Evolutionary conservation across 2,888 invertebrate species (phyloP), one percentile per base, ranked within the genome.

Genomic region (Fissipunctia ypsillon): DNA sequence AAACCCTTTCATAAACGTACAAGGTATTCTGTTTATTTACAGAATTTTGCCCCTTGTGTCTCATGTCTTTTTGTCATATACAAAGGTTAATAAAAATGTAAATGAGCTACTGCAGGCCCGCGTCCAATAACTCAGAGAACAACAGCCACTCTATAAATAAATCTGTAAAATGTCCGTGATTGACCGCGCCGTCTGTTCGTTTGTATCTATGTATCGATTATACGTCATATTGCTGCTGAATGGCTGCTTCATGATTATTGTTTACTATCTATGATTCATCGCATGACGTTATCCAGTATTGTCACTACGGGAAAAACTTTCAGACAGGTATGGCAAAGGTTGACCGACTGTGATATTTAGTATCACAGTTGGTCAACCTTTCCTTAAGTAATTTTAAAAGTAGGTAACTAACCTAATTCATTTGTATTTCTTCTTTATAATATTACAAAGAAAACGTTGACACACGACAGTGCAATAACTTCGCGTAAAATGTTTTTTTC

Each of bases 231-330:
- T 63, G 38, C 63, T 73, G 12, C 56, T 72, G 73, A 63, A 78
- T 78, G 78, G 61, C 38, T 63, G 61, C 73, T 66, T 78, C 66
- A 63, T 78, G 38, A 61, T 78, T n/a, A n/a, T 45, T 78, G 73
- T 78, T 78, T 78, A 78, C 66, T 78, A 63, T 67, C 79, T 67
- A 78, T 78, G 78, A 78, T 73, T 78, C 72, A 78, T 67, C 66
- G 45, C 31, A 67, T 72, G 78, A 78, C 78, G 73, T 78, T 78
- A 72, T 45, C 31, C 22, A 61, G 54, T 25, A 52, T 61, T 22
- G 22, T 50, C n/a, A 60, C 38, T 61, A 56, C 22, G 25, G 45
- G 22, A 25, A 61, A 63, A 50, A 38, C 43, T 61, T 56, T 45
- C 28, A 71, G 14, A 38, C 50, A 65, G 19, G n/a, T 66, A 60